These are phyloP conservation scores for Furnarius figulus DNA, from an alignment of 2,113 vertebrate species.

Conservation along the genomic window DNA sequence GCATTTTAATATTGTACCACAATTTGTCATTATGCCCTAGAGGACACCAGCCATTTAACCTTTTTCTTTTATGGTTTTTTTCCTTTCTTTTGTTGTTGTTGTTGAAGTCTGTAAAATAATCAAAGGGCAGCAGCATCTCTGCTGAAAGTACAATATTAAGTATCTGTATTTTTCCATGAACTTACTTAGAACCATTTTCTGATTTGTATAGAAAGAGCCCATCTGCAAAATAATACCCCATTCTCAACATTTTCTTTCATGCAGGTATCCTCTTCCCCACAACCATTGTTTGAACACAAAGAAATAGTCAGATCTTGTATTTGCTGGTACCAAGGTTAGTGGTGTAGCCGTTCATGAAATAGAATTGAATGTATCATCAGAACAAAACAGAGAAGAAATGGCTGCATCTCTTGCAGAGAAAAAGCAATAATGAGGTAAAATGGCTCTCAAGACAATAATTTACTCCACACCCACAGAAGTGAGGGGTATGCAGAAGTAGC, in stretches of 20 bases:
- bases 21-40: slow-evolving; percentile 58
- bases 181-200: slow-evolving; percentile 55
- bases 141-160: slow-evolving; percentile 48
- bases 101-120: slow-evolving; percentile 70
- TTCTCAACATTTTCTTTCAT: slow-evolving; percentile 59
- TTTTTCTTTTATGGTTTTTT: slow-evolving; percentile 54
- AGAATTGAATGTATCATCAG: slow-evolving; percentile 57
- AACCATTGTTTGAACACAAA: slow-evolving; percentile 55
- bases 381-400: slow-evolving; percentile 67
- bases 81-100: slow-evolving; percentile 43
- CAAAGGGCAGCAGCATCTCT: slow-evolving; percentile 62
- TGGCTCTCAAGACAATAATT: slow-evolving; percentile 64
- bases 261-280: slow-evolving; percentile 37
- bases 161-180: slow-evolving; percentile 63
- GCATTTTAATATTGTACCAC: slow-evolving; percentile 55
- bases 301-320: slow-evolving; percentile 47
- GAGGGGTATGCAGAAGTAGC: slow-evolving; percentile 30
- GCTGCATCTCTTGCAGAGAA: slow-evolving; percentile 72
- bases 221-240: slow-evolving; percentile 47
- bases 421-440: slow-evolving; percentile 77
- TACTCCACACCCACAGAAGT: slow-evolving; percentile 53
- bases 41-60: slow-evolving; percentile 69
- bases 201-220: slow-evolving; percentile 67
- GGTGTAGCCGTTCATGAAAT: slow-evolving; percentile 44
- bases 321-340: slow-evolving; percentile 58